Evolutionary conservation across 2,888 invertebrate genomes (phyloP).

Genomic region (Kryphioiulus occultus): DNA sequence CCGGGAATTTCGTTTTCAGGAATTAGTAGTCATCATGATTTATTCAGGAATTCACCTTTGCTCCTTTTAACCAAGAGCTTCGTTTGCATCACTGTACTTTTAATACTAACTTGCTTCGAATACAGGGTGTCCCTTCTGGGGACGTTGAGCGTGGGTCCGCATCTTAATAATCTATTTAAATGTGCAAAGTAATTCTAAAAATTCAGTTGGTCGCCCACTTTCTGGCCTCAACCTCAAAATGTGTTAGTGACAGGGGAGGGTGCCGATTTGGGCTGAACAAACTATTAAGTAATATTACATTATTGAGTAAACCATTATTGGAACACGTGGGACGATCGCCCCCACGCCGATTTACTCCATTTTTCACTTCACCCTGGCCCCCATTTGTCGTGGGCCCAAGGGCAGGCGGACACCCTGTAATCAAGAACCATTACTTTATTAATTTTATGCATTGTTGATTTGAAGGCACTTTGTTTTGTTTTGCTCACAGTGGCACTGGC

Average conservation of each 20-base stretch:
- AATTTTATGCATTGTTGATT: conserved; percentile 4
- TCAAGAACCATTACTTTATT: conserved; percentile 12
- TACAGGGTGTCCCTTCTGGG: neutral
- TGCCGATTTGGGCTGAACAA: neutral
- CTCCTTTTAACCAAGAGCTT: too few relatives aligned
- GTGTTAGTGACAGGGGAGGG: conserved; percentile 29
- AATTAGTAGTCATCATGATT: too few relatives aligned
- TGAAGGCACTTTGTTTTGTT: neutral
- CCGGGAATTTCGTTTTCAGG: too few relatives aligned
- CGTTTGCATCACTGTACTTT: too few relatives aligned
- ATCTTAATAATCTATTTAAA: neutral
- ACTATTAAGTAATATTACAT: conserved; percentile 14
- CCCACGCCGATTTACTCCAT: neutral
- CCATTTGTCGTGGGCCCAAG: conserved; percentile 27
- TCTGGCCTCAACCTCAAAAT: conserved; percentile 3
- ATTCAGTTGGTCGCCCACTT: neutral
- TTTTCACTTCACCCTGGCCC: neutral
- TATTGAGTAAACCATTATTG: conserved; percentile 3
- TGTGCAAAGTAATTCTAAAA: neutral
- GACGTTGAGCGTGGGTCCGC: neutral
- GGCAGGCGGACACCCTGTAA: conserved; percentile 35
- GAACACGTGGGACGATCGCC: neutral
- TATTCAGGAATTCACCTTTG: too few relatives aligned
- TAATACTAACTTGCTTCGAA: neutral
- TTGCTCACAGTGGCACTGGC: neutral